A percentile compares a stretch with the other conserved stretches of the same genome.
Evolutionary conservation across 2,113 vertebrate genomes (phyloP).

Genomic region (Trematomus loennbergii): DNA sequence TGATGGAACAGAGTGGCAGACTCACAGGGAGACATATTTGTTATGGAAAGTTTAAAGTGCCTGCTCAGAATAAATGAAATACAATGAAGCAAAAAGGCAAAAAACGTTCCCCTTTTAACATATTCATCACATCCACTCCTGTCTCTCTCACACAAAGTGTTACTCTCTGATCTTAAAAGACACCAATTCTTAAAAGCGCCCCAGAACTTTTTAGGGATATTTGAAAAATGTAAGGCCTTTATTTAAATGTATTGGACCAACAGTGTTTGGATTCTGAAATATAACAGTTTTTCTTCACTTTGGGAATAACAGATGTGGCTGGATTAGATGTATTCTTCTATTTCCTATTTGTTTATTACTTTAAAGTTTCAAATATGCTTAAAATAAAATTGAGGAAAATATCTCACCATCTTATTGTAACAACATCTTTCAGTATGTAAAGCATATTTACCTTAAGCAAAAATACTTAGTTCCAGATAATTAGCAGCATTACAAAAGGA

Average conservation of each 20-base stretch:
- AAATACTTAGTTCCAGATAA: no score
- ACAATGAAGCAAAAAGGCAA: not conserved
- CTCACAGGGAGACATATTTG: constrained; percentile 37
- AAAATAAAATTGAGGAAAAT: not conserved
- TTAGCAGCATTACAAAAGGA: no score
- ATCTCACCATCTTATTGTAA: not conserved
- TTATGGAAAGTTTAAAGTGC: constrained; percentile 40
- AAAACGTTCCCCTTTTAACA: constrained; percentile 4
- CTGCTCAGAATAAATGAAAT: constrained; percentile 27
- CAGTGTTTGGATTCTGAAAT: not conserved
- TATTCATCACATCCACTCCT: not conserved
- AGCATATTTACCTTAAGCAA: not conserved
- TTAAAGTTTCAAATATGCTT: not conserved
- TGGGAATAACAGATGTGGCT: not conserved
- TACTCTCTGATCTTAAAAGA: not conserved
- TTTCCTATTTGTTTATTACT: not conserved
- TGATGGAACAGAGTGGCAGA: constrained; percentile 46
- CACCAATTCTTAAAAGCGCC: not conserved
- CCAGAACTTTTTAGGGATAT: not conserved
- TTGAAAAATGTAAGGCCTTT: not conserved
- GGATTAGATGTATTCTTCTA: not conserved
- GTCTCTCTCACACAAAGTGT: not conserved
- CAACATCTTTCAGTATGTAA: not conserved
- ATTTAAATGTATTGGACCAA: not conserved
- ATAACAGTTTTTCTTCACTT: not conserved